A percentile compares a stretch with the other conserved stretches of the same genome.
These are phyloP conservation scores for Podarcis raffonei DNA, from an alignment of 2,113 vertebrate species.

Conservation along the genomic window DNA sequence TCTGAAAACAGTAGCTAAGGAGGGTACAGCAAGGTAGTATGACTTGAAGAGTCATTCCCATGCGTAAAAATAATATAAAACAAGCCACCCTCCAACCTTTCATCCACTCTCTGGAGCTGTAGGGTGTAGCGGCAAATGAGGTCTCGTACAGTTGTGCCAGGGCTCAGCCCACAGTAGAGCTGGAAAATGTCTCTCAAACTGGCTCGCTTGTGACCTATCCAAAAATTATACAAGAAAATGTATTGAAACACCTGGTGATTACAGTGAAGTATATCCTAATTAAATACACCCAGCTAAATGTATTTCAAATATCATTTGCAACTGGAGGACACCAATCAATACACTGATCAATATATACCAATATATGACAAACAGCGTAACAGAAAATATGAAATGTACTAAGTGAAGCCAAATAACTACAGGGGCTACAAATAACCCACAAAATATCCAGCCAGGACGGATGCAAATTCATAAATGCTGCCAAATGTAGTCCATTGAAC, in stretches of 20 bases:
- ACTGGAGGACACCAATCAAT: not conserved
- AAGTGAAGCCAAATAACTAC: not conserved
- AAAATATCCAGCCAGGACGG: not conserved
- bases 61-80: not conserved
- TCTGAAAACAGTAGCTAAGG: not conserved
- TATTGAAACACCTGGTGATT: not conserved
- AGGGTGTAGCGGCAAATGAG: slow-evolving; percentile 89
- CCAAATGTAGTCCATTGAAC: not conserved
- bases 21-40: too few relatives aligned
- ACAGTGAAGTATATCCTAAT: not conserved
- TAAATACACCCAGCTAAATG: too few relatives aligned
- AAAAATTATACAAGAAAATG: not conserved
- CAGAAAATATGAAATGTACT: too few relatives aligned
- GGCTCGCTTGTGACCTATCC: slow-evolving; percentile 88
- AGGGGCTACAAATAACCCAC: not conserved
- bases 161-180: slow-evolving; percentile 84
- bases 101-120: slow-evolving; percentile 93
- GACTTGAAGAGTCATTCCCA: not conserved
- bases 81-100: slow-evolving; percentile 79
- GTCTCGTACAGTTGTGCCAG: slow-evolving; percentile 83
- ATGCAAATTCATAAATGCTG: not conserved
- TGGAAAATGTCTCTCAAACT: slow-evolving; percentile 91
- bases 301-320: not conserved
- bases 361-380: not conserved
- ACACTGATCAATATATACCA: not conserved